These are phyloP conservation scores for Neelides folsomi DNA, from an alignment of 2,888 invertebrate genomes.

Conservation along the genomic window DNA sequence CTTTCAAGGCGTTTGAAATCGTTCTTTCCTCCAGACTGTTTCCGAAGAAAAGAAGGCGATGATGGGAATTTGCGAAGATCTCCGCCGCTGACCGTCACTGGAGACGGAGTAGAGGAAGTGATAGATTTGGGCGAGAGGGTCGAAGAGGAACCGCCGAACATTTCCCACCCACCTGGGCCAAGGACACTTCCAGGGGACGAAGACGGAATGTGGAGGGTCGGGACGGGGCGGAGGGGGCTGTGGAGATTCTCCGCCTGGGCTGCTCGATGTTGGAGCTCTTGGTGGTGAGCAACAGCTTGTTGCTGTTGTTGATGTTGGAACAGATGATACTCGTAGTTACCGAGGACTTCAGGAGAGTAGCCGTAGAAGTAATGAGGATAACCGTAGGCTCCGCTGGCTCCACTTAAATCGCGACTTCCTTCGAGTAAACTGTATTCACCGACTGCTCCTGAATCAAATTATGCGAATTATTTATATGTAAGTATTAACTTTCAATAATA, in stretches of 20 bases:
- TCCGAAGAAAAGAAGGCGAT: not conserved
- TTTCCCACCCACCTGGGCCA: constrained; percentile 4
- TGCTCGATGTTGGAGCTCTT: constrained; percentile 7
- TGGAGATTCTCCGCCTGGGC: constrained; percentile 6
- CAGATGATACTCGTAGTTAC: constrained; percentile 18
- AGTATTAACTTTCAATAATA: too few species aligned
- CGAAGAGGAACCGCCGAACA: constrained; percentile 12
- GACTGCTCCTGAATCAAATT: too few species aligned
- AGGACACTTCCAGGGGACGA: constrained; percentile 12
- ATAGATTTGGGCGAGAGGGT: constrained; percentile 30
- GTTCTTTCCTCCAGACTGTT: constrained; percentile 10
- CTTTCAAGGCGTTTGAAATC: constrained; percentile 25
- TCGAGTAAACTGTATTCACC: too few species aligned
- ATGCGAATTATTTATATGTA: too few species aligned
- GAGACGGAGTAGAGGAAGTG: constrained; percentile 31
- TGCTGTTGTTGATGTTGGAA: constrained; percentile 15
- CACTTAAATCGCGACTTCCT: not conserved
- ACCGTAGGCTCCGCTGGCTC: constrained; percentile 3
- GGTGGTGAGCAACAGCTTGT: constrained; percentile 10
- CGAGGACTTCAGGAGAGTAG: constrained; percentile 13
- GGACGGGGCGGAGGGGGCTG: constrained; percentile 6
- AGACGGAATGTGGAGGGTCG: constrained; percentile 20
- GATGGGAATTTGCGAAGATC: not conserved
- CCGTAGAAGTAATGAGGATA: constrained; percentile 12
- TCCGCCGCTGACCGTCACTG: constrained; percentile 26